Evolutionary conservation across 2,113 vertebrate species (phyloP).

Genomic region (Furnarius figulus): DNA sequence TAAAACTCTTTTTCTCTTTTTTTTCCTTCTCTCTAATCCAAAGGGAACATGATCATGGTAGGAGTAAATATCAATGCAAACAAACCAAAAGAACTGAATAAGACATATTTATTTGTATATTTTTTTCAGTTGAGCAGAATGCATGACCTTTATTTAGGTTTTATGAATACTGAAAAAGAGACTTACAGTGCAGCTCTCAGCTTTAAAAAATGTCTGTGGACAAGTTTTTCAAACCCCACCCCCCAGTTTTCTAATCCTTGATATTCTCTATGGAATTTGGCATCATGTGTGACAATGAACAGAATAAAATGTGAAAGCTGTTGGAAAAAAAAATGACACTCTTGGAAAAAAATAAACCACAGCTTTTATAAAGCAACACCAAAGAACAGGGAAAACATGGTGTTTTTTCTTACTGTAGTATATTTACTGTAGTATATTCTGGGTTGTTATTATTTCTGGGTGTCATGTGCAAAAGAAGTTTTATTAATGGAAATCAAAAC

Average conservation of each 20-base stretch:
- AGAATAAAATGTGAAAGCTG: neutral
- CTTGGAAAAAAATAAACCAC: too few species aligned
- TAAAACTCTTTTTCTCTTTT: neutral
- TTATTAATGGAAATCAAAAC: conserved; percentile 16
- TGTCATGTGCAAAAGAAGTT: neutral
- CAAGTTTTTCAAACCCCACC: neutral
- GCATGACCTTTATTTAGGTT: neutral
- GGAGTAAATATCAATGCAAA: neutral
- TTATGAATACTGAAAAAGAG: neutral
- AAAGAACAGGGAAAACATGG: neutral
- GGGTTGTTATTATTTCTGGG: neutral
- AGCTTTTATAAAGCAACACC: neutral
- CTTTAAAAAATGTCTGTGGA: neutral
- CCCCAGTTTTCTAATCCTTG: neutral
- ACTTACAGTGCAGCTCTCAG: neutral
- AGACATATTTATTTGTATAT: neutral
- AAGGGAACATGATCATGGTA: neutral
- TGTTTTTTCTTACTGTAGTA: neutral
- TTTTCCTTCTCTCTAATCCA: neutral
- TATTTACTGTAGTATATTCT: conserved; percentile 19
- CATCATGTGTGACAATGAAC: neutral
- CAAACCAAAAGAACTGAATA: neutral
- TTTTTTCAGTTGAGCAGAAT: neutral
- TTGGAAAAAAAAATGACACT: neutral
- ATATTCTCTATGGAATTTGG: neutral